A percentile compares a stretch with the other conserved stretches of the same genome.
phyloP scores from a whole-genome alignment of 2,888 invertebrate species.

The Parnassius glacialis region DNA sequence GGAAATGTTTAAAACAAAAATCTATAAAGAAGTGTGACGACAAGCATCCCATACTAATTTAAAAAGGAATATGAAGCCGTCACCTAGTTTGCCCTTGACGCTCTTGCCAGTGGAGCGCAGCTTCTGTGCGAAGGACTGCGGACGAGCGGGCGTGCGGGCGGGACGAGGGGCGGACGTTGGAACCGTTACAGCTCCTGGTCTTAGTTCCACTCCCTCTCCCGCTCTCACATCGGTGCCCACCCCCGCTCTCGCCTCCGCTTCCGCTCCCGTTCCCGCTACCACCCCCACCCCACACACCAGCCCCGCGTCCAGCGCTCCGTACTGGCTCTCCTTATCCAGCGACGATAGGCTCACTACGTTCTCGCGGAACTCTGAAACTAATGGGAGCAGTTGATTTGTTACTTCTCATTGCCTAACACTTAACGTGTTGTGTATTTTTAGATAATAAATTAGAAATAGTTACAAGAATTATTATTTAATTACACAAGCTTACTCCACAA shows the following conservation, averaged over 20 bases:
- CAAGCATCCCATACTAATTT: too few species aligned
- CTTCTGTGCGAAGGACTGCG: conserved; percentile 94
- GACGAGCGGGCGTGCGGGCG: conserved; percentile 68
- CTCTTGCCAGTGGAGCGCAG: conserved; percentile 91
- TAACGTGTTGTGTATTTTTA: too few species aligned
- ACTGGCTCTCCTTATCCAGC: conserved; percentile 60
- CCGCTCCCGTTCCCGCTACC: conserved; percentile 64
- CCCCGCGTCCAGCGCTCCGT: conserved; percentile 33
- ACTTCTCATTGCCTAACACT: too few species aligned
- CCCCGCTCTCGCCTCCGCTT: conserved; percentile 34
- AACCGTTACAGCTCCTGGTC: conserved; percentile 70
- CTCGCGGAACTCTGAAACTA: conserved; percentile 84
- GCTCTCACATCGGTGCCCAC: conserved; percentile 58
- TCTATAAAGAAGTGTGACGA: too few species aligned
- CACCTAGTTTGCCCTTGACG: conserved; percentile 85
- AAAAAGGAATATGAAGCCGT: conserved; percentile 9
- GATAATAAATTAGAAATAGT: too few species aligned
- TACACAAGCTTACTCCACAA: too few species aligned
- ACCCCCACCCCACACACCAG: conserved; percentile 63
- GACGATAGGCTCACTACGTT: conserved; percentile 73
- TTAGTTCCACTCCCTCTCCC: conserved; percentile 45
- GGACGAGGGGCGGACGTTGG: conserved; percentile 34
- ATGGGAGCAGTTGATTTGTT: neutral
- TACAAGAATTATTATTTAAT: too few species aligned
- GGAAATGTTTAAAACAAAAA: too few species aligned